These are phyloP conservation scores for Macrotrachela quadricornifera DNA, from an alignment of 1,140 invertebrate species.

Conservation along the genomic window DNA sequence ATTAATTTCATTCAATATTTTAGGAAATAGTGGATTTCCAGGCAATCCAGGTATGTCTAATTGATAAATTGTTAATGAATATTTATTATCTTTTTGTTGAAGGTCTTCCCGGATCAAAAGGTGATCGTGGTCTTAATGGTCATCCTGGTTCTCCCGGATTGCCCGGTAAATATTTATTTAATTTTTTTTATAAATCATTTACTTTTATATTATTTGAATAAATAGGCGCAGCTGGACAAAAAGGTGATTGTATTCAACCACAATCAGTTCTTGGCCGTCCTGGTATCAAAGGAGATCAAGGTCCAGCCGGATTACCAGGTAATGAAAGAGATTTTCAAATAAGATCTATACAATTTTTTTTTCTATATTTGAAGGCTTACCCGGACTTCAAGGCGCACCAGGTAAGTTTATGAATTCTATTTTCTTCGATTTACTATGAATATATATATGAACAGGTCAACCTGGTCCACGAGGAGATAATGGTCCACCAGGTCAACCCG, in stretches of 20 bases:
- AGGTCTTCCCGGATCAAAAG: background rate
- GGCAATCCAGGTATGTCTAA: background rate
- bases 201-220: background rate
- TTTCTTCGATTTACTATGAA: background rate
- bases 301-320: constrained; percentile 1
- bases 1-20: constrained; percentile 8
- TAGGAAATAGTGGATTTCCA: background rate
- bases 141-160: background rate
- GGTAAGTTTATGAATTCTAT: background rate
- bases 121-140: constrained; percentile 6
- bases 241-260: background rate
- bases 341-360: constrained; percentile 33
- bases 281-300: background rate
- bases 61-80: no score
- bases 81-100: no score
- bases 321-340: constrained; percentile 24
- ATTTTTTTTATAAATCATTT: background rate
- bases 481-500: constrained; percentile 6
- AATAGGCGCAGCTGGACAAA: background rate
- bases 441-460: background rate
- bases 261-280: constrained; percentile 1
- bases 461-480: background rate
- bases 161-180: background rate
- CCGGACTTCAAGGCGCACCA: background rate
- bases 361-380: no score